These are phyloP conservation scores for Mycteria americana DNA, from an alignment of 2,797 vertebrate species.

Conservation along the genomic window DNA sequence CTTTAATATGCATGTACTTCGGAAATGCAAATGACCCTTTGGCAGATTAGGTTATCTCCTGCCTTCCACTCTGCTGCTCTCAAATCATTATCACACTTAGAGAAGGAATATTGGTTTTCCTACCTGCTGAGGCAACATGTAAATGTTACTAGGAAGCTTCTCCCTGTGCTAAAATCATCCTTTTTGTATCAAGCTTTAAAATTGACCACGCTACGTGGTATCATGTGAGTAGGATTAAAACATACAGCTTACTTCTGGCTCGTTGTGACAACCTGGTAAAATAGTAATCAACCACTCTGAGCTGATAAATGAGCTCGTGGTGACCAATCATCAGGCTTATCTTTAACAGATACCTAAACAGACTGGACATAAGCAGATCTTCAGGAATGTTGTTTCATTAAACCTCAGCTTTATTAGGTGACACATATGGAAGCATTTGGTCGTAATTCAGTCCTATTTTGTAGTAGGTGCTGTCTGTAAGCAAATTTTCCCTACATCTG, in stretches of 20 bases:
- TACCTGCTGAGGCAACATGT: neutral
- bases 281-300: neutral
- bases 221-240: neutral
- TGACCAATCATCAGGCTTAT: neutral
- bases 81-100: neutral
- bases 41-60: neutral
- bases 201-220: neutral
- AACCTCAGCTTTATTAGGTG: neutral
- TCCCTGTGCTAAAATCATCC: neutral
- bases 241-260: neutral
- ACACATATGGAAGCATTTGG: neutral
- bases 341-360: neutral
- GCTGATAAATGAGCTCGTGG: neutral
- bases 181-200: neutral
- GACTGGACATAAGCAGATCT: neutral
- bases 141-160: neutral
- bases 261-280: neutral
- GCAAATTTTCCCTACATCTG: neutral
- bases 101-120: neutral
- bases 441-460: neutral
- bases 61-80: neutral
- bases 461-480: neutral
- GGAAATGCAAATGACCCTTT: neutral
- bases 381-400: neutral
- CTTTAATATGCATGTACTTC: neutral